Conservation (phyloP, 2,113 vertebrate genomes). For the Peromyscus maniculatus region DNA sequence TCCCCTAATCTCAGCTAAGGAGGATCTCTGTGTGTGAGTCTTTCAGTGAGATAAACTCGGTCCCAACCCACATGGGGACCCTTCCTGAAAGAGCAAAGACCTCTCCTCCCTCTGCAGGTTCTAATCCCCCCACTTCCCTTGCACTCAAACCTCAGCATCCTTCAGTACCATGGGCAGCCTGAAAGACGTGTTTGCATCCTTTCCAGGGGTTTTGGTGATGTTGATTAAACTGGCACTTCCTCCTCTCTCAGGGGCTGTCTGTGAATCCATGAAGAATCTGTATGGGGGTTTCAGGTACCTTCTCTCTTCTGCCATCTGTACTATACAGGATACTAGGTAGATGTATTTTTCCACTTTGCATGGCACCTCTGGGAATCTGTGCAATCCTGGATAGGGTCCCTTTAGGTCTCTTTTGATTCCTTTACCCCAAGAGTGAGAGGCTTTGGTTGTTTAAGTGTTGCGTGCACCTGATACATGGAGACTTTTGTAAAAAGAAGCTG, state of each 20-base stretch:
- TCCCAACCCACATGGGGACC: no score
- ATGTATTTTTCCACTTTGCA: rapidly evolving
- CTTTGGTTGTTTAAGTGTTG: neutral
- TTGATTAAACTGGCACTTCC: neutral
- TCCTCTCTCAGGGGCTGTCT: neutral
- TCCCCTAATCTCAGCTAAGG: neutral
- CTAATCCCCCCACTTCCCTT: neutral
- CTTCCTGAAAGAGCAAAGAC: neutral
- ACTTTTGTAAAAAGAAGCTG: slow-evolving; percentile 21
- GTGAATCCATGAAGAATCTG: neutral
- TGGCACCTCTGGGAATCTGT: neutral
- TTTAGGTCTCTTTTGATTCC: neutral
- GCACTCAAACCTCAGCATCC: neutral
- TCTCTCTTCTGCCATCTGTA: neutral
- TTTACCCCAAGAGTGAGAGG: neutral
- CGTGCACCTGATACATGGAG: neutral
- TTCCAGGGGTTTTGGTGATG: neutral
- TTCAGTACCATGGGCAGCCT: rapidly evolving
- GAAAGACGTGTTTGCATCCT: neutral
- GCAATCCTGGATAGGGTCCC: neutral
- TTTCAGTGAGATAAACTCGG: neutral
- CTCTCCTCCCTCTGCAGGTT: rapidly evolving
- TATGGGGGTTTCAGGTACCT: neutral
- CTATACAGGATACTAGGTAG: neutral
- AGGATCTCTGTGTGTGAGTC: neutral